Percentiles rank a stretch among this genome's conserved stretches.
phyloP scores from a whole-genome alignment of 2,113 vertebrate genomes.

The Diadophis punctatus region DNA sequence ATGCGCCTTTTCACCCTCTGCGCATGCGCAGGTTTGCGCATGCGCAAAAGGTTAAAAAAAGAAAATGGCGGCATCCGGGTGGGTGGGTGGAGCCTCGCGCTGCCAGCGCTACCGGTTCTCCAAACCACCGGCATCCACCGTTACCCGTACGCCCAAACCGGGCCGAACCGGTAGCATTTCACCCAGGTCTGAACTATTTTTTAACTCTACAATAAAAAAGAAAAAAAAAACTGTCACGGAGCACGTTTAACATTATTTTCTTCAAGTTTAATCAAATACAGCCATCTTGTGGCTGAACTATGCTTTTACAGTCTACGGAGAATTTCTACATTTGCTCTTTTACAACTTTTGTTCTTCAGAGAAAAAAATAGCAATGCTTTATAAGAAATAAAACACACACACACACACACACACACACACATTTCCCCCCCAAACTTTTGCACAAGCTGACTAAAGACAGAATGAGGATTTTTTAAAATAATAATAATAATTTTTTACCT shows the following conservation, averaged over 20 bases:
- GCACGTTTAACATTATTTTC: fast-evolving
- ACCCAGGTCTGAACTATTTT: background rate
- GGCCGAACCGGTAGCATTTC: too few relatives aligned
- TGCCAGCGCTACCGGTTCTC: too few relatives aligned
- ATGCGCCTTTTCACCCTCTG: too few relatives aligned
- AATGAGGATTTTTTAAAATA: too few relatives aligned
- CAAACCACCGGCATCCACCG: too few relatives aligned
- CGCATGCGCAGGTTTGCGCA: too few relatives aligned
- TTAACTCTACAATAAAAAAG: background rate
- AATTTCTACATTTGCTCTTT: background rate
- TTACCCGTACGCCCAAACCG: too few relatives aligned
- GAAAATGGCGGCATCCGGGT: too few relatives aligned
- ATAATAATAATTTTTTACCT: conserved; percentile 69
- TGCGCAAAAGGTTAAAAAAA: too few relatives aligned
- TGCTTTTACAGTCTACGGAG: background rate
- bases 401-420: background rate
- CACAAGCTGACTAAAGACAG: background rate
- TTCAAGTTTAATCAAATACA: conserved; percentile 54
- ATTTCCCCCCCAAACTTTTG: background rate
- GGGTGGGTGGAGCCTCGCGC: too few relatives aligned
- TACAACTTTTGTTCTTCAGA: background rate
- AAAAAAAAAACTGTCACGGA: background rate
- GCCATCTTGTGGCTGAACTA: conserved; percentile 71
- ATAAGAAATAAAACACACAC: background rate
- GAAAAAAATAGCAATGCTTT: background rate